phyloP scores from a whole-genome alignment of 2,888 invertebrate species.

The Chelonus formosanus region DNA sequence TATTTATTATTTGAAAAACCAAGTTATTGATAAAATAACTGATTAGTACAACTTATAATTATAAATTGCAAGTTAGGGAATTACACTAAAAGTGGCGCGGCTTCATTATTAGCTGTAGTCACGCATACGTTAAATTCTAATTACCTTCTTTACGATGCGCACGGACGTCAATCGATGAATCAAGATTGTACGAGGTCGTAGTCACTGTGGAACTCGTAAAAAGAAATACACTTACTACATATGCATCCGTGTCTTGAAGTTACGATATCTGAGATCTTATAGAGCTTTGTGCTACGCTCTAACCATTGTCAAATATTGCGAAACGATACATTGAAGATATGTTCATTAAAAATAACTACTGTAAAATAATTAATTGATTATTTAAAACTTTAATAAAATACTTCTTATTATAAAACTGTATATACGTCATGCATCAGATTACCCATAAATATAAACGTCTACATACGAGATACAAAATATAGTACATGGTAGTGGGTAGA shows the following conservation, averaged over 20 bases:
- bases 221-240: slow-evolving; percentile 19
- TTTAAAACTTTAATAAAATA: no score
- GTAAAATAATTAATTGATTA: no score
- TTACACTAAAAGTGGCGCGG: slow-evolving; percentile 35
- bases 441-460: no score
- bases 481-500: no score
- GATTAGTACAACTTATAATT: no score
- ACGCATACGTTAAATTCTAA: slow-evolving; percentile 49
- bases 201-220: slow-evolving; percentile 28
- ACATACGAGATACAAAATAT: no score
- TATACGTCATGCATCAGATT: no score
- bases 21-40: no score
- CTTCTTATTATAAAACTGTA: no score
- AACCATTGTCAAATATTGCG: background rate
- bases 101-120: slow-evolving; percentile 42
- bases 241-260: background rate
- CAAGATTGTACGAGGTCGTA: slow-evolving; percentile 24
- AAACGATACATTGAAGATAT: background rate
- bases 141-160: slow-evolving; percentile 43
- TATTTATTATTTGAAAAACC: no score
- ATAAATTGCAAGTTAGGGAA: slow-evolving; percentile 19
- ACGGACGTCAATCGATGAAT: slow-evolving; percentile 23
- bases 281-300: background rate
- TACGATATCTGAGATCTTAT: slow-evolving; percentile 22
- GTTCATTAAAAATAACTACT: background rate